A percentile compares a stretch with the other conserved stretches of the same genome.
Conservation (phyloP, 2,797 vertebrate species). For the Nannoperca australis region DNA sequence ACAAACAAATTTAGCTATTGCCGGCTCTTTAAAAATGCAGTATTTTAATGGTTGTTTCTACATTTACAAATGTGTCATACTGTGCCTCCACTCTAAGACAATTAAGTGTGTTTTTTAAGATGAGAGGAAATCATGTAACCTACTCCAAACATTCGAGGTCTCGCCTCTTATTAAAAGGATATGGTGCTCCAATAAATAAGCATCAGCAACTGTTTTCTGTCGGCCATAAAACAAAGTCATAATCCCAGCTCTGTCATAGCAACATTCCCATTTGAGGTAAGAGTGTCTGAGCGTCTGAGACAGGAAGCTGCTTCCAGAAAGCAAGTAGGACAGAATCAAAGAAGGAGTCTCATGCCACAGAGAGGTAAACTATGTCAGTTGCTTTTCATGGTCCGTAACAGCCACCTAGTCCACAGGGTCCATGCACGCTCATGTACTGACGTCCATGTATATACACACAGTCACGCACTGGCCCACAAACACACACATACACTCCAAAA, state of each 20-base stretch:
- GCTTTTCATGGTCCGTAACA: conserved; percentile 71
- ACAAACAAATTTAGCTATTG: conserved; percentile 40
- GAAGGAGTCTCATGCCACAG: conserved; percentile 53
- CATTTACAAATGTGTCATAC: conserved; percentile 39
- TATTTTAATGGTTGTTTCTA: conserved; percentile 39
- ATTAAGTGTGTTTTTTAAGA: conserved; percentile 40
- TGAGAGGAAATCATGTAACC: conserved; percentile 45
- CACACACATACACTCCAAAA: conserved; percentile 52
- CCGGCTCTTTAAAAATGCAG: conserved; percentile 34
- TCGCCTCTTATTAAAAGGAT: conserved; percentile 45
- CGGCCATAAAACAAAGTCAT: conserved; percentile 56
- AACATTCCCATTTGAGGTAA: conserved; percentile 50
- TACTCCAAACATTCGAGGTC: conserved; percentile 49
- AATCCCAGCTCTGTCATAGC: conserved; percentile 48
- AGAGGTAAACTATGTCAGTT: conserved; percentile 73
- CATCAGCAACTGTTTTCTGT: conserved; percentile 38
- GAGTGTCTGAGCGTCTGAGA: conserved; percentile 41
- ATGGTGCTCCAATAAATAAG: conserved; percentile 55
- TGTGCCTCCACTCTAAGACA: conserved; percentile 1
- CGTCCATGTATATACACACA: conserved; percentile 43
- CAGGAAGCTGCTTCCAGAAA: conserved; percentile 58
- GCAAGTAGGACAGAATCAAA: conserved; percentile 63
- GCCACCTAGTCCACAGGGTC: conserved; percentile 58
- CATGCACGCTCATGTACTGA: conserved; percentile 27
- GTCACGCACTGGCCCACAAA: conserved; percentile 33